phyloP scores from a whole-genome alignment of 1,140 invertebrate genomes.

The Drosophila lini region DNA sequence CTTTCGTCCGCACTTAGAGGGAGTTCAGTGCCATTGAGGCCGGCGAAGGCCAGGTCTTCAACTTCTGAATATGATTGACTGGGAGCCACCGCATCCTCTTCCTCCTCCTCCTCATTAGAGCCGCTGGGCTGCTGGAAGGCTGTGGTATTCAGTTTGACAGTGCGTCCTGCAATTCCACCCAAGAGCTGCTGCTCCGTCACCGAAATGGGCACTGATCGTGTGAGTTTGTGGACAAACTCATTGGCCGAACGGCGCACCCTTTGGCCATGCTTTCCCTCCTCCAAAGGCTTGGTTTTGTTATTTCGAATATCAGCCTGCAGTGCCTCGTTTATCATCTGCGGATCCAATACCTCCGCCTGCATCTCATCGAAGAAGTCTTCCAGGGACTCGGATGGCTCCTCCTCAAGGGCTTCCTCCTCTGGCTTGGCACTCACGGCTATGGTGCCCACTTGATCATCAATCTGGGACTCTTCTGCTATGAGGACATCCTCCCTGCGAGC shows the following conservation, averaged over 20 bases:
- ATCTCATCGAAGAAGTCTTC: constrained; percentile 76
- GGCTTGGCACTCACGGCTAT: constrained; percentile 40
- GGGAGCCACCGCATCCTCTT: neutral
- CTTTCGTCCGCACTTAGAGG: constrained; percentile 49
- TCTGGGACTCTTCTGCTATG: constrained; percentile 41
- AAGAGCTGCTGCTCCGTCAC: constrained; percentile 67
- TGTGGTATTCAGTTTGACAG: constrained; percentile 70
- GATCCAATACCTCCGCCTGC: constrained; percentile 71
- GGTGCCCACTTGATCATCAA: constrained; percentile 64
- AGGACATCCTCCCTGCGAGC: constrained; percentile 52
- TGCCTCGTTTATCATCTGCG: constrained; percentile 77
- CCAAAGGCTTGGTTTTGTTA: constrained; percentile 1
- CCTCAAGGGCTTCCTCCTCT: neutral
- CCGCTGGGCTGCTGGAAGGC: constrained; percentile 62
- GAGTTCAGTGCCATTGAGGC: constrained; percentile 72
- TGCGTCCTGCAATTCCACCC: constrained; percentile 62
- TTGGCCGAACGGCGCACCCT: constrained; percentile 55
- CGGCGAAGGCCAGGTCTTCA: constrained; percentile 75
- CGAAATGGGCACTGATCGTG: constrained; percentile 69
- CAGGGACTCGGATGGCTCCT: constrained; percentile 9
- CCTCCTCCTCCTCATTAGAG: constrained; percentile 1
- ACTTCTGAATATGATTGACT: constrained; percentile 62
- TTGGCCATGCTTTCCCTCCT: constrained; percentile 4
- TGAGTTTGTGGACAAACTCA: constrained; percentile 76
- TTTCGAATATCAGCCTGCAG: constrained; percentile 30